Evolutionary conservation across 1,140 invertebrate genomes (phyloP), one percentile per base, ranked within the genome.

Genomic region (Melitaea cinxia): DNA sequence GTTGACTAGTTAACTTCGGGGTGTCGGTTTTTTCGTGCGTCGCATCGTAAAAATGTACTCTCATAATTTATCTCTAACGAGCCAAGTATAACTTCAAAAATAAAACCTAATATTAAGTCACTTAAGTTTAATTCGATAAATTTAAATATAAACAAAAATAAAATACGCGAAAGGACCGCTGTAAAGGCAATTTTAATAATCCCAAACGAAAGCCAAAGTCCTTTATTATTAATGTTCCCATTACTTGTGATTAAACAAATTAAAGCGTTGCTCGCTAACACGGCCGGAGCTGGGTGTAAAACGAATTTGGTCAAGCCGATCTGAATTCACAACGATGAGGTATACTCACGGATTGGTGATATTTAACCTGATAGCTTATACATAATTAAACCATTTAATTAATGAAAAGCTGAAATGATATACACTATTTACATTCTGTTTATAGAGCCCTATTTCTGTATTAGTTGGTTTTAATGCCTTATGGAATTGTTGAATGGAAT

Each of bases 331-430:
- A 47, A 37, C 55, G 5, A 45, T 49, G 45, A 17, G 24, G 14
- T 4, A 19, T 47, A 58, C 42, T 21, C 58, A 53, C 58, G 47
- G 39, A 17, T 42, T 23, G n/a, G 21, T 33, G 24, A 61, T 61
- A 61, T 61, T 61, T 61, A 39, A 61, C 49, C 23, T 61, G 50
- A 53, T 53, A n/a, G 58, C 42, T 53, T 17, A 6, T 45, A 49
- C 58, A 17, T 52, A 52, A 61, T 61, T 61, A 53, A 61, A 33
- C 47, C 47, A 9, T 52, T 39, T 61, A 61, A 61, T 61, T 61
- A 61, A 61, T 49, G 33, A 4, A 21, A 6, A 19, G 37, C 39
- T 12, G 4, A 12, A n/a, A 37, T 37, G 35, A 37, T n/a, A 37
- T 15, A 4, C 14, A 19, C 15, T 15, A 24, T 37, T 24, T 14